A percentile compares a stretch with the other conserved stretches of the same genome.
Evolutionary conservation across 2,797 vertebrate genomes (phyloP).

Genomic region (Furcifer pardalis): DNA sequence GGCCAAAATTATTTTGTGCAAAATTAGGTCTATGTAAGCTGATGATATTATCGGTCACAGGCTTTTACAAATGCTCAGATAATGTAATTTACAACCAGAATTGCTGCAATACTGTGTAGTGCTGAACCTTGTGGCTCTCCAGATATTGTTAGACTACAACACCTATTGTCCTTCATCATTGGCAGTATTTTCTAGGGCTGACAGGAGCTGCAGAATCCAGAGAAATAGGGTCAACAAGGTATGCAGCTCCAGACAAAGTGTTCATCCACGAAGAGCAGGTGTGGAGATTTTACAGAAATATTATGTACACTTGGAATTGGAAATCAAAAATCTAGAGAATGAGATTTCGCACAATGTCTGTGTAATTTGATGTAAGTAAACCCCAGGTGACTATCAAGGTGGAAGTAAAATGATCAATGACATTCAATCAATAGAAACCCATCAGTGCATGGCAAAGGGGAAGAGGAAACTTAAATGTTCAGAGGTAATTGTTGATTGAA

Average conservation of each 20-base stretch:
- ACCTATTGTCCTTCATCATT: background rate
- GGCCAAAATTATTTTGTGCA: too few relatives aligned
- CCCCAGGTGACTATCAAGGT: background rate
- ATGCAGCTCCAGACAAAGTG: too few relatives aligned
- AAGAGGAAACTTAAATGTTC: background rate
- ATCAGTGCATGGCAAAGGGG: background rate
- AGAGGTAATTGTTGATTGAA: background rate
- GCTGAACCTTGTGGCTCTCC: too few relatives aligned
- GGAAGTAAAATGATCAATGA: background rate
- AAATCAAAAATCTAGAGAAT: background rate
- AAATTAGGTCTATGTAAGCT: too few relatives aligned
- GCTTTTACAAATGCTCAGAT: too few relatives aligned
- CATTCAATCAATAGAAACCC: background rate
- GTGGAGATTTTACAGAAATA: background rate
- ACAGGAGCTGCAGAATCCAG: too few relatives aligned
- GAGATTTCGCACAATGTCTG: accelerated
- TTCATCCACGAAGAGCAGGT: background rate
- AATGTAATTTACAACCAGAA: too few relatives aligned
- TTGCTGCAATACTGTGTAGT: too few relatives aligned
- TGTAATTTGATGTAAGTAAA: background rate
- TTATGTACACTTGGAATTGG: background rate
- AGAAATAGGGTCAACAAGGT: background rate
- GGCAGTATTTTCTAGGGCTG: too few relatives aligned
- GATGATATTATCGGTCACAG: too few relatives aligned
- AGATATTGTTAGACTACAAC: too few relatives aligned